These are phyloP conservation scores for Cyanistes caeruleus DNA, from an alignment of 2,113 vertebrate species.

Conservation along the genomic window DNA sequence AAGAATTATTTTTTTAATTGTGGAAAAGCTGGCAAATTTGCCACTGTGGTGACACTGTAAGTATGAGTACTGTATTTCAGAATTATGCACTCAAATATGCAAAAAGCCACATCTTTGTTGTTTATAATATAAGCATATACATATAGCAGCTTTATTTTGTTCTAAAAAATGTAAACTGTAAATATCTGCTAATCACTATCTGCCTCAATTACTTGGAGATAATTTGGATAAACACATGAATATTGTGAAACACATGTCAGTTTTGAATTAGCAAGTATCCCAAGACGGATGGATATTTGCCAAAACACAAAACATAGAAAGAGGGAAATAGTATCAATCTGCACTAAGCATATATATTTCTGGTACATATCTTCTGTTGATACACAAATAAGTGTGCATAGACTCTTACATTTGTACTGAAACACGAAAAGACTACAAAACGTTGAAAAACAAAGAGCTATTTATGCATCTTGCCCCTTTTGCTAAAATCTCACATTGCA, in stretches of 20 bases:
- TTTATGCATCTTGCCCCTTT: neutral
- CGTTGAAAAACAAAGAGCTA: neutral
- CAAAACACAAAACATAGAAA: neutral
- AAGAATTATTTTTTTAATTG: neutral
- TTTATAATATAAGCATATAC: constrained; percentile 50
- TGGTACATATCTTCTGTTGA: neutral
- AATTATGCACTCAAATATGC: constrained; percentile 27
- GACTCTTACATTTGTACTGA: neutral
- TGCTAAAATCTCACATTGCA: neutral
- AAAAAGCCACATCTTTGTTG: constrained; percentile 4
- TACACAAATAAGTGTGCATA: neutral
- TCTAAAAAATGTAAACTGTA: constrained; percentile 35
- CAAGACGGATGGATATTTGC: neutral
- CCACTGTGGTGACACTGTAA: constrained; percentile 35
- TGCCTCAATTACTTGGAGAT: neutral
- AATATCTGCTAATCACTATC: neutral
- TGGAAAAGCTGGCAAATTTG: constrained; percentile 43
- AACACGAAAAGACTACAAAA: neutral
- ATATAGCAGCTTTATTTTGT: constrained; percentile 36
- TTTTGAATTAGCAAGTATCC: neutral
- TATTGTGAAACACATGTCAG: neutral
- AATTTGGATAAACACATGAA: neutral
- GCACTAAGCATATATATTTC: neutral
- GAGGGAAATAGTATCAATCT: neutral
- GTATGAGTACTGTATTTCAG: constrained; percentile 39